Base-by-base conservation (phyloP, 2,797 vertebrate species). In the Melopsittacus undulatus region DNA sequence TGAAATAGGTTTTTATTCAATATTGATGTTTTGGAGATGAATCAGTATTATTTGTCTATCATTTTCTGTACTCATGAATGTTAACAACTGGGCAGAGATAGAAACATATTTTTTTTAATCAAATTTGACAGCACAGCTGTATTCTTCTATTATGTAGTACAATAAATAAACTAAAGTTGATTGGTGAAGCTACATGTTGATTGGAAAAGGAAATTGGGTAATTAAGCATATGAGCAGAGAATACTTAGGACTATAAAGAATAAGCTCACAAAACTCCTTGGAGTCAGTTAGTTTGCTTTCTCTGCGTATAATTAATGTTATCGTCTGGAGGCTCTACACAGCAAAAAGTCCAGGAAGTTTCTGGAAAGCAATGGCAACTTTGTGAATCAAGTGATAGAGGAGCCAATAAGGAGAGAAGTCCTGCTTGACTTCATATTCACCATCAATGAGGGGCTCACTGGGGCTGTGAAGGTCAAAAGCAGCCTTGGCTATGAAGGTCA, bases 141-240 rank as follows among this genome's bases (percentile, higher is more conserved):
- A n/a, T 66, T 59, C 23, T 78, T 91, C 10, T 23, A 42, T 42
- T 70, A 36, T 16, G 36, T 67, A 21, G 62, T 82, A 17, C 74
- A 75, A 68, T 40, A 16, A 69, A 67, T 23, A 42, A 26, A 51
- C 48, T 84, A 24, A 87, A 62, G 34, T 18, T 75, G 23, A 91
- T 92, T 64, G 94, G 10, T 7, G 22, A 96, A 84, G 56, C 23
- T 59, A 51, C 17, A 24, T n/a, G 13, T 40, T 90, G 30, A 87
- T 48, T 92, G 17, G 48, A 84, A 94, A 93, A 91, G 19, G n/a
- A 91, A 94, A 80, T 29, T 75, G 32, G 59, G 51, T 70, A 78
- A 78, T 36, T 20, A 78, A 90, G 63, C 69, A 43, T 51, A 32
- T 78, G 29, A 87, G 43, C 18, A 82, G 69, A 62, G 66, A 95